phyloP scores from a whole-genome alignment of 2,888 invertebrate genomes.

The Amphipyra tragopoginis region DNA sequence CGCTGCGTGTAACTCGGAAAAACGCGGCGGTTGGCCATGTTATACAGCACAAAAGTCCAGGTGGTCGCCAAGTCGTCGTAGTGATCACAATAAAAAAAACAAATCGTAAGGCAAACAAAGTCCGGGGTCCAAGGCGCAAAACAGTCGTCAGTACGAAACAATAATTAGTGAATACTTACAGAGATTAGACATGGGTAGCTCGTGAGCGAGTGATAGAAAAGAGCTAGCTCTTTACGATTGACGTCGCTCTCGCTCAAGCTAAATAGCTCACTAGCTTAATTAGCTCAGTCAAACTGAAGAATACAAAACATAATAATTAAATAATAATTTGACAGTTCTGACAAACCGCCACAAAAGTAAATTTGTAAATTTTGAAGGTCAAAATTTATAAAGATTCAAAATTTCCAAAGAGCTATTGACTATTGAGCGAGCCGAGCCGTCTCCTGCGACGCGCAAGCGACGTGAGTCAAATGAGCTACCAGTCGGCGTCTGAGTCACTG shows the following conservation, averaged over 20 bases:
- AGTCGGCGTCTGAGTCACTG: too few relatives aligned
- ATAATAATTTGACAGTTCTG: not conserved
- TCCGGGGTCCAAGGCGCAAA: constrained; percentile 11
- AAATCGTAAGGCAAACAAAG: constrained; percentile 17
- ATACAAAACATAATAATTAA: constrained; percentile 1
- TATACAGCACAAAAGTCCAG: constrained; percentile 6
- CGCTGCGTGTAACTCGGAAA: constrained; percentile 5
- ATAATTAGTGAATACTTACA: constrained; percentile 4
- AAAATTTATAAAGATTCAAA: too few relatives aligned
- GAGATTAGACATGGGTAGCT: constrained; percentile 1
- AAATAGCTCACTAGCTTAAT: not conserved
- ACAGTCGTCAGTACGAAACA: constrained; percentile 16
- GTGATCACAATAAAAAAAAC: constrained; percentile 15
- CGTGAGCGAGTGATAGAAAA: too few relatives aligned
- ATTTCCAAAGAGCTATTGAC: too few relatives aligned
- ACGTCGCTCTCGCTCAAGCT: too few relatives aligned
- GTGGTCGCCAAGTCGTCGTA: constrained; percentile 13
- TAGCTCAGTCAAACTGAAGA: not conserved
- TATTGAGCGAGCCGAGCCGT: too few relatives aligned
- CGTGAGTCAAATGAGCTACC: too few relatives aligned
- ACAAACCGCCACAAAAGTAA: too few relatives aligned
- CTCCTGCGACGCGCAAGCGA: too few relatives aligned
- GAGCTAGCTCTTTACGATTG: too few relatives aligned
- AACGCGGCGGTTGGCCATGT: constrained; percentile 8
- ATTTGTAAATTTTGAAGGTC: too few relatives aligned